phyloP scores from a whole-genome alignment of 2,113 vertebrate genomes.

The Hucho hucho region DNA sequence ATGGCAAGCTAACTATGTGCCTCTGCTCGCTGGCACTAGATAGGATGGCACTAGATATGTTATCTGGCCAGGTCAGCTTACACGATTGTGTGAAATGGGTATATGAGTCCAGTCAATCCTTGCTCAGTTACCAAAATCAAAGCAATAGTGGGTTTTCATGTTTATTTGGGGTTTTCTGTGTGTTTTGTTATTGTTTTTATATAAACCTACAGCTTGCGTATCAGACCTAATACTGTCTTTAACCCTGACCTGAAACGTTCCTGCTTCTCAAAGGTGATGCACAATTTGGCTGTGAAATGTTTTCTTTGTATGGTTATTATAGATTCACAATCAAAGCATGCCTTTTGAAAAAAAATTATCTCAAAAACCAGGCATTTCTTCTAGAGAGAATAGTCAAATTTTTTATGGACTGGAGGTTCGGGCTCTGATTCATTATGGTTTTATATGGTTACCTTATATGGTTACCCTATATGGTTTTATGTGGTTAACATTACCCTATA shows the following conservation, averaged over 20 bases:
- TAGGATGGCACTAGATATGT: background rate
- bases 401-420: background rate
- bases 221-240: constrained; percentile 10
- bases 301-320: constrained; percentile 23
- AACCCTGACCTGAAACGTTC: constrained; percentile 12
- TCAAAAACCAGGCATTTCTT: constrained; percentile 17
- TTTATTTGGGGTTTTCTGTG: background rate
- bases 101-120: constrained; percentile 22
- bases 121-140: constrained; percentile 60
- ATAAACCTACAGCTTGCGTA: constrained; percentile 25
- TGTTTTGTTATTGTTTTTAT: constrained; percentile 21
- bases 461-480: background rate
- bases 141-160: constrained; percentile 65
- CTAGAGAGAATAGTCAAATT: constrained; percentile 8
- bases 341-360: constrained; percentile 21
- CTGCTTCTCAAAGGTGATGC: constrained; percentile 39
- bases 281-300: constrained; percentile 26
- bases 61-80: no score
- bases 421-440: constrained; percentile 13
- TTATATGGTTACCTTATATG: background rate
- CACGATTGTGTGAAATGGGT: background rate
- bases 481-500: background rate
- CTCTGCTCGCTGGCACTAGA: background rate
- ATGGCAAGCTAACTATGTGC: no score
- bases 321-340: constrained; percentile 27